Evolutionary conservation across 1,140 invertebrate genomes (phyloP).

Genomic region (Trichomalopsis sarcophagae): DNA sequence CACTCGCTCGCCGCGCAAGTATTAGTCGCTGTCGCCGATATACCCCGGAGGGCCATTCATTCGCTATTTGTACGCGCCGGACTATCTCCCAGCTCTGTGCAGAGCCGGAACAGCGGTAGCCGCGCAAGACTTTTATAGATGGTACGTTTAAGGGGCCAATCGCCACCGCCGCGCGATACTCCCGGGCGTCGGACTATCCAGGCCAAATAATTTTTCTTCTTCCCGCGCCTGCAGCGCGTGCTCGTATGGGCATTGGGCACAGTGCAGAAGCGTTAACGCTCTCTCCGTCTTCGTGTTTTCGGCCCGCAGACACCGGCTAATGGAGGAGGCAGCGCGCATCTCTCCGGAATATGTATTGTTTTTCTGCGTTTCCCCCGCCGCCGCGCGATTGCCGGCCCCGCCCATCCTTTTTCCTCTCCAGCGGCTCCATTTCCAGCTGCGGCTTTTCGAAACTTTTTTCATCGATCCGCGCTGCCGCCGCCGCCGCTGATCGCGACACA

Average conservation of each 20-base stretch:
- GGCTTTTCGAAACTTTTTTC: conserved; percentile 1
- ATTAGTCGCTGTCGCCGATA: conserved; percentile 12
- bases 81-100: neutral
- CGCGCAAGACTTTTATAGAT: conserved; percentile 8
- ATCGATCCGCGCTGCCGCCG: neutral
- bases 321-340: neutral
- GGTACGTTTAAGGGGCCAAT: conserved; percentile 13
- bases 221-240: neutral
- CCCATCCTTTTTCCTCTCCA: neutral
- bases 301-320: neutral
- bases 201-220: conserved; percentile 1
- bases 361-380: neutral
- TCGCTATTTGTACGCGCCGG: neutral
- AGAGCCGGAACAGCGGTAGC: neutral
- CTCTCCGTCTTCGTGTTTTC: neutral
- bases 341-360: neutral
- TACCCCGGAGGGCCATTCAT: conserved; percentile 63
- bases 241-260: neutral
- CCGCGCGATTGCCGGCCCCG: neutral
- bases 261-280: neutral
- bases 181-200: neutral
- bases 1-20: neutral
- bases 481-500: neutral
- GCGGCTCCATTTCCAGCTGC: conserved; percentile 2
- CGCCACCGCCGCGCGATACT: neutral